Evolutionary conservation across 1,140 invertebrate genomes (phyloP).

Genomic region (Pygmarrhopalites habei): DNA sequence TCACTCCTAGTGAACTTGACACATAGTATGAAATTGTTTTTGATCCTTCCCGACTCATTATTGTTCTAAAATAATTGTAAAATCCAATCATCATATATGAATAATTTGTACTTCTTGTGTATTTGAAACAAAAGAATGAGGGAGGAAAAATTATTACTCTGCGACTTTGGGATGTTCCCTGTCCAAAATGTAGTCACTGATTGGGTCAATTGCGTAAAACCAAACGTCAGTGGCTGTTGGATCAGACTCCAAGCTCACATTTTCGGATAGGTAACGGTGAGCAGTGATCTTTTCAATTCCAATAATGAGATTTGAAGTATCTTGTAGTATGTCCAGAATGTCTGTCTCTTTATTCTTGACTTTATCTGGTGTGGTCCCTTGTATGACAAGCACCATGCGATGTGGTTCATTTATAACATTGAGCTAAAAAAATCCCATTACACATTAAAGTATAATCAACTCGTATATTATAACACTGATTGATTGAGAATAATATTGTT

Average conservation of each 20-base stretch:
- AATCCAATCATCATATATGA: slow-evolving; percentile 13
- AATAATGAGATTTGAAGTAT: slow-evolving; percentile 63
- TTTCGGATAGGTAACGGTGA: slow-evolving; percentile 58
- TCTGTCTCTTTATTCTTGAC: slow-evolving; percentile 58
- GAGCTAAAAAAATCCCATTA: slow-evolving; percentile 44
- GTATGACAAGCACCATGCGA: slow-evolving; percentile 68
- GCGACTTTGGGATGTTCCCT: slow-evolving; percentile 62
- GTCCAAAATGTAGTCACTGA: slow-evolving; percentile 62
- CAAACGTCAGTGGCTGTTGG: slow-evolving; percentile 71
- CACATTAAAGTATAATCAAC: not conserved
- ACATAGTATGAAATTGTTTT: slow-evolving; percentile 50
- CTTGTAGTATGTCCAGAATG: slow-evolving; percentile 61
- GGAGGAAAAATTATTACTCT: slow-evolving; percentile 50
- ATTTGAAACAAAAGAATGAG: too few relatives aligned
- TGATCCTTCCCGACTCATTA: slow-evolving; percentile 36
- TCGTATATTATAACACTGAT: not conserved
- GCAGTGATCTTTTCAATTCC: slow-evolving; percentile 69
- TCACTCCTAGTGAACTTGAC: slow-evolving; percentile 55
- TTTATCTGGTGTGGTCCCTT: slow-evolving; percentile 62
- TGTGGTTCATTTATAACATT: slow-evolving; percentile 62
- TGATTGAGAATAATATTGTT: not conserved
- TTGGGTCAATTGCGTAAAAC: slow-evolving; percentile 77
- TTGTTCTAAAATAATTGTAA: slow-evolving; percentile 21
- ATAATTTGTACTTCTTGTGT: slow-evolving; percentile 3
- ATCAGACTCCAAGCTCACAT: slow-evolving; percentile 65